Evolutionary conservation across 1,140 invertebrate genomes (phyloP).

Genomic region (Muscidifurax raptorellus): DNA sequence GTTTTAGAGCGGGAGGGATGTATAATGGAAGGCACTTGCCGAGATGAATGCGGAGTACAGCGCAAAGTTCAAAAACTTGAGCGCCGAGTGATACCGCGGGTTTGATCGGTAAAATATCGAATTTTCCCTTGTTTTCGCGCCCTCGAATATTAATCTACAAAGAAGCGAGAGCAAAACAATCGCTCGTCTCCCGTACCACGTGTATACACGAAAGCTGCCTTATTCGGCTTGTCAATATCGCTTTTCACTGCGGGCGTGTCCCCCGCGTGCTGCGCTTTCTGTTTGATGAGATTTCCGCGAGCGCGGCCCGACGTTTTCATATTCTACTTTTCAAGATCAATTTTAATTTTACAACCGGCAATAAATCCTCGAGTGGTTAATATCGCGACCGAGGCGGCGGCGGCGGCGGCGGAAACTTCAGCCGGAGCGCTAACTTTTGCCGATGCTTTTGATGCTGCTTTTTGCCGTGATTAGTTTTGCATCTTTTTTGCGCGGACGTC

Average conservation of each 20-base stretch:
- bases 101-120: background rate
- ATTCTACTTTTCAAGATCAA: constrained; percentile 44
- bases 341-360: constrained; percentile 46
- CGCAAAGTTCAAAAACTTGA: background rate
- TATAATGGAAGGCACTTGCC: constrained; percentile 2
- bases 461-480: constrained; percentile 16
- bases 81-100: background rate
- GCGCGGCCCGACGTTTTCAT: constrained; percentile 25
- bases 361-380: constrained; percentile 50
- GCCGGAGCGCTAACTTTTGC: constrained; percentile 4
- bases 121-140: background rate
- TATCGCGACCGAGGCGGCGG: constrained; percentile 18
- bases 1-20: background rate
- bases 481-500: constrained; percentile 19
- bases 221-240: constrained; percentile 6
- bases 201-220: too few species aligned
- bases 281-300: constrained; percentile 10
- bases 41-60: background rate
- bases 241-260: background rate
- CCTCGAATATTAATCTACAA: background rate
- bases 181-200: too few species aligned
- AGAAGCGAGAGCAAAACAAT: background rate
- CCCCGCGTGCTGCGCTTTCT: background rate
- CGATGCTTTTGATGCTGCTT: background rate
- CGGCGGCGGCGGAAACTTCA: constrained; percentile 26